phyloP scores from a whole-genome alignment of 2,888 invertebrate genomes.

The Entomobrya proxima region DNA sequence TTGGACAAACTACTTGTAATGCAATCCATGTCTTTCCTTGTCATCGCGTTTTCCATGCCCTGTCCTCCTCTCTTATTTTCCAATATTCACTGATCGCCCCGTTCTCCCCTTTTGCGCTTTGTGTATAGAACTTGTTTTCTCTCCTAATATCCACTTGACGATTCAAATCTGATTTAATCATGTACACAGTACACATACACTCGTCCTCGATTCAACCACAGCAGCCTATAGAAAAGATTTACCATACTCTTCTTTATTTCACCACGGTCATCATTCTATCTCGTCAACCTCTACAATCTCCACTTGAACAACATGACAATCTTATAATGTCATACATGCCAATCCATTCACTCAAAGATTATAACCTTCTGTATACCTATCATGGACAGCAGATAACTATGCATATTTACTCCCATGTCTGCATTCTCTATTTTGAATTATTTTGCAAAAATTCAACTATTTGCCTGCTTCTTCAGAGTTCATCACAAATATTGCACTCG shows the following conservation, averaged over 20 bases:
- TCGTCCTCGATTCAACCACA: neutral
- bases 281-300: too few relatives aligned
- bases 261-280: too few relatives aligned
- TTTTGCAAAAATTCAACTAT: too few relatives aligned
- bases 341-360: too few relatives aligned
- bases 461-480: too few relatives aligned
- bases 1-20: constrained; percentile 46
- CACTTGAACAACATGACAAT: too few relatives aligned
- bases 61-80: constrained; percentile 30
- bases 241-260: neutral
- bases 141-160: constrained; percentile 6
- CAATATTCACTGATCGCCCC: neutral
- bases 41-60: neutral
- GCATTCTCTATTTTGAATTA: too few relatives aligned
- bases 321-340: too few relatives aligned
- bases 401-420: too few relatives aligned
- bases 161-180: constrained; percentile 63
- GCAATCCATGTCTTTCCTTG: constrained; percentile 47
- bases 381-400: too few relatives aligned
- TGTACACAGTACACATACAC: constrained; percentile 14
- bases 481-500: too few relatives aligned
- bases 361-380: too few relatives aligned
- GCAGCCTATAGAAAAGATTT: neutral
- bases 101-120: neutral
- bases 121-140: neutral